phyloP scores from a whole-genome alignment of 1,140 invertebrate species.

The Papilio polyxenes region DNA sequence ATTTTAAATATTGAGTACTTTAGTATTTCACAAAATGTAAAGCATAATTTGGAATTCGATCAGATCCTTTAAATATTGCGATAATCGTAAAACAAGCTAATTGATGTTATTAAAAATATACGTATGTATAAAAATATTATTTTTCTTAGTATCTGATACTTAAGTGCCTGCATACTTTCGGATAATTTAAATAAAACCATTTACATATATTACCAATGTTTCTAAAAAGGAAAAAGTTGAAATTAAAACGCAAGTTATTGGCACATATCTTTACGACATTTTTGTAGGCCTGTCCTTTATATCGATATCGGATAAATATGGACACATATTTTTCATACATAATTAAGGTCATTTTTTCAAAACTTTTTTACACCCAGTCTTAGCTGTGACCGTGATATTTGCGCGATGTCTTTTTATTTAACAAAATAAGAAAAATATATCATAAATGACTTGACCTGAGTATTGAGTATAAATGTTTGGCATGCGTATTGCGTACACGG shows the following conservation, averaged over 20 bases:
- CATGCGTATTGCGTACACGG: not conserved
- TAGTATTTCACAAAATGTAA: not conserved
- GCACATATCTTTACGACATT: not conserved
- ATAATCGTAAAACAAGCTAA: constrained; percentile 20
- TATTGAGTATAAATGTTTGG: not conserved
- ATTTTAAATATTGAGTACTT: not conserved
- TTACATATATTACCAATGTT: not conserved
- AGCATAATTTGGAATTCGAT: constrained; percentile 2
- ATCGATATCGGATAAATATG: not conserved
- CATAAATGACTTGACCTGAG: not conserved
- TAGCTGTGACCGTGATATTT: not conserved
- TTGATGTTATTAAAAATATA: constrained; percentile 6
- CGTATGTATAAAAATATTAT: not conserved
- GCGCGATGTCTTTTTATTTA: not conserved
- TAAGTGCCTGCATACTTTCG: constrained; percentile 7
- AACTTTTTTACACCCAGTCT: not conserved
- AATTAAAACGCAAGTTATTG: not conserved
- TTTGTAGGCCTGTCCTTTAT: not conserved
- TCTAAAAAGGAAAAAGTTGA: constrained; percentile 19
- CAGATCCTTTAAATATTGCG: not conserved
- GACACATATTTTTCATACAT: not conserved
- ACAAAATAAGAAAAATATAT: not conserved
- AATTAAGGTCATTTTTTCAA: not conserved
- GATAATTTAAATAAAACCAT: not conserved
- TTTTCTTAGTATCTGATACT: not conserved